A percentile compares a stretch with the other conserved stretches of the same genome.
These are phyloP conservation scores for Chlorospingus flavigularis DNA, from an alignment of 2,797 vertebrate species.

Conservation along the genomic window DNA sequence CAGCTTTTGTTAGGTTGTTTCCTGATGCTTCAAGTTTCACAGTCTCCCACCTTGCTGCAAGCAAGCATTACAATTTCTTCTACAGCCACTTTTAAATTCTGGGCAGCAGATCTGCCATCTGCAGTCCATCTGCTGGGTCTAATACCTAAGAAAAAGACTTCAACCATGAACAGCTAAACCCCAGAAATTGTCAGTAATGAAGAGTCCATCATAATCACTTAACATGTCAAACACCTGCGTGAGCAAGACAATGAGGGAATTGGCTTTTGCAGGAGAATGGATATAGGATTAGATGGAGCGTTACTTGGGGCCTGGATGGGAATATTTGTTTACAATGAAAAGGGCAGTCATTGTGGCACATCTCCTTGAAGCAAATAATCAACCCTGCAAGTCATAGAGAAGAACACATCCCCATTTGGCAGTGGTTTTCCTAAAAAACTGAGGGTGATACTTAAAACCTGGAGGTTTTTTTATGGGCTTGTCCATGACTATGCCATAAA, in stretches of 20 bases:
- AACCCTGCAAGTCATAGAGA: neutral
- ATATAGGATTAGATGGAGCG: neutral
- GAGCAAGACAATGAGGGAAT: neutral
- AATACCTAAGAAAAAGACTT: neutral
- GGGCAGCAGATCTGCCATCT: constrained; percentile 27
- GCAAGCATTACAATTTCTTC: neutral
- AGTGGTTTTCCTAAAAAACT: neutral
- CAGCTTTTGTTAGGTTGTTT: neutral
- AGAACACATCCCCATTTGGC: neutral
- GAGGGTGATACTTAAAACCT: neutral
- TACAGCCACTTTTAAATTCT: constrained; percentile 9
- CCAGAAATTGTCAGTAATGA: constrained; percentile 41
- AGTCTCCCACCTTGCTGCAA: neutral
- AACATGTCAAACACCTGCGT: neutral
- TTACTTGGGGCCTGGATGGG: neutral
- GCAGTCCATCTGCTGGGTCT: constrained; percentile 49
- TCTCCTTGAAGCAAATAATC: neutral
- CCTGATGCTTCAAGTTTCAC: neutral
- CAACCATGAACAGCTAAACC: neutral
- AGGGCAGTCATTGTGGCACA: neutral
- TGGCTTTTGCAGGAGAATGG: neutral
- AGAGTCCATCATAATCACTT: constrained; percentile 36
- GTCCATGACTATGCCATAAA: neutral
- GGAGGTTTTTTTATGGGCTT: neutral
- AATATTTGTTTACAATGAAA: neutral